Evolutionary conservation across 2,113 vertebrate genomes (phyloP).

Genomic region (Myrmecophaga tridactyla): DNA sequence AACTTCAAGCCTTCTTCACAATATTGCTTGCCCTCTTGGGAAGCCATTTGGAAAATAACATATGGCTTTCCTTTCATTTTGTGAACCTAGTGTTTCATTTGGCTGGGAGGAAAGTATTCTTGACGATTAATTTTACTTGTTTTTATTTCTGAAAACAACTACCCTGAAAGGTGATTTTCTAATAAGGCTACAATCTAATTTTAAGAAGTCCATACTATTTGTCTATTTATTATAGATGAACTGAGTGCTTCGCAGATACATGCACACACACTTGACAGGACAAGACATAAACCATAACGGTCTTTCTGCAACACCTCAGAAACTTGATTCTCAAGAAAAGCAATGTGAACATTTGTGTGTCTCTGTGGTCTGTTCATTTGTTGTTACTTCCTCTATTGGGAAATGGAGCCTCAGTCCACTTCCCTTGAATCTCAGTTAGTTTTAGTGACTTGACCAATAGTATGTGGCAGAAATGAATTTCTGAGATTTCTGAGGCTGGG

Average conservation of each 20-base stretch:
- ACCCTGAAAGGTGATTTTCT: slow-evolving; percentile 45
- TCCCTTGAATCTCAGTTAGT: neutral
- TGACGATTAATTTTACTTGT: slow-evolving; percentile 63
- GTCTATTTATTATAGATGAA: neutral
- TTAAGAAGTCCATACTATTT: slow-evolving; percentile 57
- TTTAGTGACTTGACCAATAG: neutral
- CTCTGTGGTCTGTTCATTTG: neutral
- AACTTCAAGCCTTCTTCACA: neutral
- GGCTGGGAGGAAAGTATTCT: slow-evolving; percentile 45
- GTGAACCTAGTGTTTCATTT: slow-evolving; percentile 64
- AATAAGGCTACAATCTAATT: slow-evolving; percentile 3
- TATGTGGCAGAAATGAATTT: neutral
- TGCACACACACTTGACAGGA: neutral
- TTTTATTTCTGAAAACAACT: slow-evolving; percentile 65
- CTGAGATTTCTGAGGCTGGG: neutral
- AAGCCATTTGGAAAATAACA: slow-evolving; percentile 63
- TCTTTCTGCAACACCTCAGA: neutral
- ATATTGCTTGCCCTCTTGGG: slow-evolving; percentile 48
- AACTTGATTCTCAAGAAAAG: neutral
- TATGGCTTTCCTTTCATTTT: slow-evolving; percentile 61
- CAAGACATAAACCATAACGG: neutral
- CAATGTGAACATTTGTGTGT: neutral
- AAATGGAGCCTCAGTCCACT: neutral
- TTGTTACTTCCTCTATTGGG: neutral
- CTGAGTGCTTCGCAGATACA: neutral